Percentiles rank a stretch among this genome's conserved stretches.
These are phyloP conservation scores for Megastigmus dorsalis DNA, from an alignment of 2,888 invertebrate genomes.

Conservation along the genomic window DNA sequence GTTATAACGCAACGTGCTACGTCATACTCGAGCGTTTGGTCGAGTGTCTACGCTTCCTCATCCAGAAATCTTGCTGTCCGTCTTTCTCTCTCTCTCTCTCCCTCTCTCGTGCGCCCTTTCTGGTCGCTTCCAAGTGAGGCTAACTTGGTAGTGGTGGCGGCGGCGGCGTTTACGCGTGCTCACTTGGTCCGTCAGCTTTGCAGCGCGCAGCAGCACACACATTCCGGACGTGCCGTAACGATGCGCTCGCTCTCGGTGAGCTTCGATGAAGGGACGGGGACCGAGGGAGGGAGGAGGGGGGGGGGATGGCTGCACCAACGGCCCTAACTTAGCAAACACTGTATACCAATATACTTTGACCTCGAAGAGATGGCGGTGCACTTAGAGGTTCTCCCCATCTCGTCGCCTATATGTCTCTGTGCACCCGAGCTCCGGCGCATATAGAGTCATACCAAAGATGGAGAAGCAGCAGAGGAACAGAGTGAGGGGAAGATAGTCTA, in stretches of 20 bases:
- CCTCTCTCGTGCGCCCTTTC: no score
- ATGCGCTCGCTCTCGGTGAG: not conserved
- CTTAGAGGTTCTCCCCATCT: conserved; percentile 4
- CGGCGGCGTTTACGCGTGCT: no score
- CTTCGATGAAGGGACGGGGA: not conserved
- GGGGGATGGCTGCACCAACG: not conserved
- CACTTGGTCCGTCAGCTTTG: no score
- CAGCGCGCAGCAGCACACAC: not conserved
- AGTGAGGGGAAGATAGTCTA: not conserved
- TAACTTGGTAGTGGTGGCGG: no score
- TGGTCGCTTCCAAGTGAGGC: no score
- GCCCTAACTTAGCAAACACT: conserved; percentile 11
- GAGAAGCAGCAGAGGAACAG: no score
- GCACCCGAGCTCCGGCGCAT: not conserved
- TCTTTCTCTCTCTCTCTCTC: not conserved
- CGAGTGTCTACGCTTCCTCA: no score
- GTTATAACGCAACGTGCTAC: no score
- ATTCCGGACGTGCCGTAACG: conserved; percentile 1
- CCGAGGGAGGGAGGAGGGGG: no score
- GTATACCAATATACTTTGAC: conserved; percentile 11
- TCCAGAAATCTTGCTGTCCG: no score
- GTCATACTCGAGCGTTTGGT: no score
- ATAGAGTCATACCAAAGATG: no score
- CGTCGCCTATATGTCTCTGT: not conserved
- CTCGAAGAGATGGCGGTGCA: conserved; percentile 5